Base-by-base conservation (phyloP, 2,797 vertebrate species). In the Emydoidea blandingii region DNA sequence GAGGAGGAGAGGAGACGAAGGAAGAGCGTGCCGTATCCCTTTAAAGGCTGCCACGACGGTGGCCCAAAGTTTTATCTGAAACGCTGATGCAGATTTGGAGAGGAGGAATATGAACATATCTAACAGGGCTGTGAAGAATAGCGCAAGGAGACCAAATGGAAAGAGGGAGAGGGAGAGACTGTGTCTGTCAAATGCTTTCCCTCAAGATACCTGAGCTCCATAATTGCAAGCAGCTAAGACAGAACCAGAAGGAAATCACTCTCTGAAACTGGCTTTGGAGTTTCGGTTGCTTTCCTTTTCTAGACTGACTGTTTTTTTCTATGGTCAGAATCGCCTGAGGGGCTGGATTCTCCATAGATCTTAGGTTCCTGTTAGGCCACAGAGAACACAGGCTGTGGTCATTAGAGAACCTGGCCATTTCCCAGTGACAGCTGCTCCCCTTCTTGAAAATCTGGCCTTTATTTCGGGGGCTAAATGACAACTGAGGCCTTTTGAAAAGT, bases 41-140 rank as follows among this genome's bases (percentile, higher is more conserved):
- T 93, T 76, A 89, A 91, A 87, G 78, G 84, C 85, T 96, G 57
- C 62, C 81, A 76, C 34, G 2, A 79, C 0, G 4, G 95, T 95
- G 92, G 92, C 95, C 90, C 86, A 49, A 94, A 94, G 89, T 92
- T 92, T 87, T 68, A 72, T 96, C 94, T 93, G 89, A 96, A 95
- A 95, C 95, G 92, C 83, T 91, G 92, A 95, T 89, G 76, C 12
- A 15, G 56, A 78, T 94, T 90, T 96, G 86, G 95, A 95, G 93
- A 83, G 62, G 54, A 88, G 62, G 86, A 96, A 86, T 78, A 87
- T 41, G 94, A 95, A 93, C 84, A 12, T 8, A 62, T 79, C 92
- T 81, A 94, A 79, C 83, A 80, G 29, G n/a, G 57, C 83, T 62
- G 54, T 11, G 44, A 81, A 79, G 74, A 82, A 76, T 37, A 27